Conservation (phyloP, 2,888 invertebrate species). For the Cosmorhoe ocellata region DNA sequence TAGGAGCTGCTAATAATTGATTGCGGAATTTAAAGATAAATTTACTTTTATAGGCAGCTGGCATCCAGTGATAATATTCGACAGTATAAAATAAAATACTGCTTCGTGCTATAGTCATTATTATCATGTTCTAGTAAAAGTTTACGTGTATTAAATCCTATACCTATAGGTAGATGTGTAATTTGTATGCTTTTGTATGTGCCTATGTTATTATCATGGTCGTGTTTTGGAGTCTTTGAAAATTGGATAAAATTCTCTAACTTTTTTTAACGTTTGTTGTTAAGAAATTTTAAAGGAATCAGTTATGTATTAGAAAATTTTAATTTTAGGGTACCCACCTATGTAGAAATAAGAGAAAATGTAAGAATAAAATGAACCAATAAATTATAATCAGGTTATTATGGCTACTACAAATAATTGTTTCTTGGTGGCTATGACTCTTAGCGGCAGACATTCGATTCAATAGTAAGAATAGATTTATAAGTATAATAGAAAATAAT, state of each 20-base stretch:
- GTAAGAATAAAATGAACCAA: too few species aligned
- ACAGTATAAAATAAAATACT: background rate
- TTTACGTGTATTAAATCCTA: conserved; percentile 3
- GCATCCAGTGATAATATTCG: background rate
- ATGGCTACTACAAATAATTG: too few species aligned
- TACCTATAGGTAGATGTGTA: background rate
- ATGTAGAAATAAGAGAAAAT: background rate
- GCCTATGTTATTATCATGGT: background rate
- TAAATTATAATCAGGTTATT: too few species aligned
- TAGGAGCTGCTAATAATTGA: too few species aligned
- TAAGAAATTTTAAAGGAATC: too few species aligned
- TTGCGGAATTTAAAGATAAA: too few species aligned
- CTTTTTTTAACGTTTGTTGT: background rate
- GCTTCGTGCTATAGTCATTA: background rate
- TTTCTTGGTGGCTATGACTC: too few species aligned
- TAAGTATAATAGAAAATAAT: background rate
- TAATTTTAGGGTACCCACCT: background rate
- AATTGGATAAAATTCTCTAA: conserved; percentile 1
- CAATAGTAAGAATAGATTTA: too few species aligned
- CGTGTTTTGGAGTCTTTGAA: conserved; percentile 4
- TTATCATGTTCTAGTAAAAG: background rate
- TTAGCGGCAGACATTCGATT: too few species aligned
- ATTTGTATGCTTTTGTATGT: conserved; percentile 7
- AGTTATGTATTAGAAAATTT: background rate
- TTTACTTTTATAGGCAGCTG: background rate